Base-by-base conservation (phyloP, 2,113 vertebrate genomes). In the Rattus norvegicus region DNA sequence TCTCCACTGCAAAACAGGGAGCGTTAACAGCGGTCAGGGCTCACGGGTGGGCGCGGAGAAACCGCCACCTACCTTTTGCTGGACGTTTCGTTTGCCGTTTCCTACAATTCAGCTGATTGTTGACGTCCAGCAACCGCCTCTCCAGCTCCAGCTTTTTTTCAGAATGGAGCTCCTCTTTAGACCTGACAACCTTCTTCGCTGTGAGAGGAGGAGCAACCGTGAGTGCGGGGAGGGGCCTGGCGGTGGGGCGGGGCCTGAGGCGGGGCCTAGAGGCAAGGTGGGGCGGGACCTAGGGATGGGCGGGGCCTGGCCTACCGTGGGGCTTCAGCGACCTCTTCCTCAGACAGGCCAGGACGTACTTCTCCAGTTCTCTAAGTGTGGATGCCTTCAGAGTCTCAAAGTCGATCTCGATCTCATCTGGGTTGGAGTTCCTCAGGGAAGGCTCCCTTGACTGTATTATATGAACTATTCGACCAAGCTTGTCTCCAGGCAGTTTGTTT, bases 341-440 rank as follows among this genome's bases (percentile, higher is more conserved):
- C 79, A 99, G 98, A 98, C 98, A 99, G 1, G 90, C 95, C 69
- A 98, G 97, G 47, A 99, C 99, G 0, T 99, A 99, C 95, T 97
- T 99, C 98, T 99, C 98, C 92, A 99, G 95, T 84, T 99, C 98
- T 98, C 99, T 98, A 30, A 99, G 98, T 0, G 99, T 99, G 76
- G 99, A 99, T 75, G 98, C 96, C 98, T 99, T 99, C 88, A 99
- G 98, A n/a, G 97, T 98, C 97, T 99, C 99, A 96, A 99, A 99
- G 97, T 99, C 99, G 83, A 99, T 99, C 98, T 99, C 99, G 59
- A 99, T 98, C 88, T 99, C 99, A 67, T 99, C 98, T 10, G 98
- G 98, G 96, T 98, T 98, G 24, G 98, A 98, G 88, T 98, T 97
- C 67, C 94, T 98, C 92, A 99, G 89, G 26, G 98, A 98, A 17